A percentile compares a stretch with the other conserved stretches of the same genome.
These are phyloP conservation scores for Oscheius sp. DNA, from an alignment of 1,140 invertebrate genomes.

Conservation along the genomic window DNA sequence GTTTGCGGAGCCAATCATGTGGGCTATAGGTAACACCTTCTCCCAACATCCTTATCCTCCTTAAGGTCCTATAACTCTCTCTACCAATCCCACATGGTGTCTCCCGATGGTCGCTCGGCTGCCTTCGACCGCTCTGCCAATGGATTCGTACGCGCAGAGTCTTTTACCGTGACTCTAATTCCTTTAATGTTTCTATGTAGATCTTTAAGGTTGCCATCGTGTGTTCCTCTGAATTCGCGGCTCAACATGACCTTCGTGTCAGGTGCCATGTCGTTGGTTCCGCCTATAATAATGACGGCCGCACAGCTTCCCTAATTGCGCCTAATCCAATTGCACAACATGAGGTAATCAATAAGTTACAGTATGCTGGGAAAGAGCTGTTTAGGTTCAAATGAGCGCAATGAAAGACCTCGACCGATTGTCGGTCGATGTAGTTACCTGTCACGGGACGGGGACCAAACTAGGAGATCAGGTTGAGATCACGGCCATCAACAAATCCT, in stretches of 20 bases:
- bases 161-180: slow-evolving; percentile 25
- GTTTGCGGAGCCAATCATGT: slow-evolving; percentile 43
- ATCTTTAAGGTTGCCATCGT: slow-evolving; percentile 7
- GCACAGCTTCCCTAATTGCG: slow-evolving; percentile 12
- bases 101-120: slow-evolving; percentile 25
- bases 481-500: slow-evolving; percentile 24
- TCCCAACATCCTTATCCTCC: not conserved
- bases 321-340: slow-evolving; percentile 26
- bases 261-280: slow-evolving; percentile 13
- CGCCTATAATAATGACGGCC: slow-evolving; percentile 22
- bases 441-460: slow-evolving; percentile 87
- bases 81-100: slow-evolving; percentile 34
- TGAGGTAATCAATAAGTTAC: slow-evolving; percentile 1
- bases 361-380: not conserved
- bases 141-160: slow-evolving; percentile 29
- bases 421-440: slow-evolving; percentile 57
- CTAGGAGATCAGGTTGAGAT: slow-evolving; percentile 84
- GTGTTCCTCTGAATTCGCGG: slow-evolving; percentile 6
- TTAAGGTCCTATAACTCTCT: slow-evolving; percentile 21
- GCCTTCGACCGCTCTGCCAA: slow-evolving; percentile 35
- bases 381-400: slow-evolving; percentile 19
- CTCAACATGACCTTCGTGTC: slow-evolving; percentile 7
- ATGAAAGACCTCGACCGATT: slow-evolving; percentile 10
- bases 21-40: not conserved
- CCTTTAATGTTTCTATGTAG: not conserved